Percentiles rank a stretch among this genome's conserved stretches.
These are phyloP conservation scores for Sitta carolinensis DNA, from an alignment of 2,797 vertebrate genomes.

Conservation along the genomic window DNA sequence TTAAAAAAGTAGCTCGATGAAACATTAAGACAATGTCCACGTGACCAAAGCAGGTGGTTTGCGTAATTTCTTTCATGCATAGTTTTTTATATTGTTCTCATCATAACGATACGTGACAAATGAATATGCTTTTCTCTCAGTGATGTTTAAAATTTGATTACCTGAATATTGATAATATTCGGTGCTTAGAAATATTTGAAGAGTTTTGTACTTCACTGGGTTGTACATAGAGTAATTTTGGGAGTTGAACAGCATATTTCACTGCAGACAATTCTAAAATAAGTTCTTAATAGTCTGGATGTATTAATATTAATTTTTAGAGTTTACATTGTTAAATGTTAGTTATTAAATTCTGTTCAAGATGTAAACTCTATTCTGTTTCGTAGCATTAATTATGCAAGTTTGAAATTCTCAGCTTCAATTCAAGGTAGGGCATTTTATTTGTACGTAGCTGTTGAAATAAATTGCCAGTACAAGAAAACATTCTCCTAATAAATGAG, in stretches of 20 bases:
- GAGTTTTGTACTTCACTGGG: neutral
- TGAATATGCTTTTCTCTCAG: neutral
- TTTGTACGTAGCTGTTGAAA: slow-evolving; percentile 59
- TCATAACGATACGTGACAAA: neutral
- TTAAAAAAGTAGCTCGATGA: neutral
- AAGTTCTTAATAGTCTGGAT: neutral
- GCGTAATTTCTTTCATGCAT: neutral
- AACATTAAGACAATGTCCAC: neutral
- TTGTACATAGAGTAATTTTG: neutral
- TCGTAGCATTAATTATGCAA: neutral
- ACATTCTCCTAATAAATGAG: slow-evolving; percentile 63
- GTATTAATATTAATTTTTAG: neutral
- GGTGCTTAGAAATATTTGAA: neutral
- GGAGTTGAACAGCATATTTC: neutral
- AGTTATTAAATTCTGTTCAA: neutral
- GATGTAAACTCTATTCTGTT: neutral
- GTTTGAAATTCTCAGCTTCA: neutral
- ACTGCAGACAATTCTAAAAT: neutral
- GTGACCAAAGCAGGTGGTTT: neutral
- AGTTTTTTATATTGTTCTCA: neutral
- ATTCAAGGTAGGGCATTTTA: slow-evolving; percentile 39
- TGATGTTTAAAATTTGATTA: slow-evolving; percentile 8
- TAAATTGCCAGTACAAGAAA: slow-evolving; percentile 66
- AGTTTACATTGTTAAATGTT: neutral
- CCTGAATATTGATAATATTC: neutral